A percentile compares a stretch with the other conserved stretches of the same genome.
These are phyloP conservation scores for Oceanites oceanicus DNA, from an alignment of 2,113 vertebrate species.

Conservation along the genomic window DNA sequence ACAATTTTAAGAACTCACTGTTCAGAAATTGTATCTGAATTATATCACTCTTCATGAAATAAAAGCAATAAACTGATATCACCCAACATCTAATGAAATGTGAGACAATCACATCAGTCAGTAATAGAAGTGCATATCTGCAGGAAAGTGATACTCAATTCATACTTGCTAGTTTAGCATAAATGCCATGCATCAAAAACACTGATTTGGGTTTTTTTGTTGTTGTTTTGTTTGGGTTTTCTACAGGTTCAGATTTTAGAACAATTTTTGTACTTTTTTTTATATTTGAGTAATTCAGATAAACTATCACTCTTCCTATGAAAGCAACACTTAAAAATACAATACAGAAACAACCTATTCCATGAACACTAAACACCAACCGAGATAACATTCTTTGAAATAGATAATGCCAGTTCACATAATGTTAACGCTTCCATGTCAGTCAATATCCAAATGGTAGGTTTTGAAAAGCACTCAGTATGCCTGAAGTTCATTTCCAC, in stretches of 20 bases:
- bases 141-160: background rate
- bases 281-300: background rate
- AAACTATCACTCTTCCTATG: background rate
- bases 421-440: background rate
- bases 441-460: background rate
- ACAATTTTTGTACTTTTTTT: background rate
- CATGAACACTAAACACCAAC: background rate
- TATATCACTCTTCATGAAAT: background rate
- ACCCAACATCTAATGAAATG: background rate
- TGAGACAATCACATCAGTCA: background rate
- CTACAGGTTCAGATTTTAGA: background rate
- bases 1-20: background rate
- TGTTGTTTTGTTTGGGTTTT: background rate
- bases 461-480: background rate
- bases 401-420: background rate
- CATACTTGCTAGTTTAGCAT: background rate
- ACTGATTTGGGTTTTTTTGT: background rate
- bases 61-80: background rate
- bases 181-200: background rate
- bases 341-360: background rate
- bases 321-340: background rate
- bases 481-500: background rate
- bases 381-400: background rate
- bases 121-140: background rate
- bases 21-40: too few species aligned